Base-by-base conservation (phyloP, 2,113 vertebrate species). In the Perognathus longimembris region DNA sequence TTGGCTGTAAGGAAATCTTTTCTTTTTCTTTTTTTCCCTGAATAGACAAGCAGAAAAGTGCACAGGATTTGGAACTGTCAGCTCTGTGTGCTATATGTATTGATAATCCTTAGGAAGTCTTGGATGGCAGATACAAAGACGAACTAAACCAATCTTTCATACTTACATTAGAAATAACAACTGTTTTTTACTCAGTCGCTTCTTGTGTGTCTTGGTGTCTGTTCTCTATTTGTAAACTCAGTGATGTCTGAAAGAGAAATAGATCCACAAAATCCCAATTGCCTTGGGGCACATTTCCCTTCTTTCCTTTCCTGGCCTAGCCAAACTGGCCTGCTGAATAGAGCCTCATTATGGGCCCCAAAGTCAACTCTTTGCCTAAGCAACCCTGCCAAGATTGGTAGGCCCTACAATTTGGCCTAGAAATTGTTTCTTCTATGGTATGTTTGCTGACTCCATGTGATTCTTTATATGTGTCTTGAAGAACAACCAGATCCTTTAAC, bases 301-400 rank as follows among this genome's bases (percentile, higher is more conserved):
- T 22, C 45, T 40, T 54, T 36, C n/a, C 69, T 75, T 45, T 93
- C 84, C 76, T 89, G 73, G 42, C 75, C 80, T 79, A 67, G 28
- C 75, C 79, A 66, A 34, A 11, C 67, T 70, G 93, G 74, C 42
- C 97, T 98, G 97, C 97, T 98, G 97, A 97, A 97, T 95, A 97
- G 96, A 97, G 85, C 93, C 96, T 94, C 90, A 32, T 84, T 93
- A 94, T 87, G 86, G 86, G 70, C 95, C 83, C 95, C 81, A 92
- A 94, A 95, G 54, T 92, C 91, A 36, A 1, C 3, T 91, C 92
- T 54, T 30, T 40, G 10, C 85, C 38, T 3, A 1, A 1, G 67
- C 80, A 91, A 90, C 73, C 95, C 95, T 96, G 96, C 96, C 94
- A 34, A 76, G 42, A 85, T 96, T 73, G 95, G 95, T 88, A 93